These are phyloP conservation scores for Muscicapa adusta DNA, from an alignment of 2,113 vertebrate species.

Conservation along the genomic window DNA sequence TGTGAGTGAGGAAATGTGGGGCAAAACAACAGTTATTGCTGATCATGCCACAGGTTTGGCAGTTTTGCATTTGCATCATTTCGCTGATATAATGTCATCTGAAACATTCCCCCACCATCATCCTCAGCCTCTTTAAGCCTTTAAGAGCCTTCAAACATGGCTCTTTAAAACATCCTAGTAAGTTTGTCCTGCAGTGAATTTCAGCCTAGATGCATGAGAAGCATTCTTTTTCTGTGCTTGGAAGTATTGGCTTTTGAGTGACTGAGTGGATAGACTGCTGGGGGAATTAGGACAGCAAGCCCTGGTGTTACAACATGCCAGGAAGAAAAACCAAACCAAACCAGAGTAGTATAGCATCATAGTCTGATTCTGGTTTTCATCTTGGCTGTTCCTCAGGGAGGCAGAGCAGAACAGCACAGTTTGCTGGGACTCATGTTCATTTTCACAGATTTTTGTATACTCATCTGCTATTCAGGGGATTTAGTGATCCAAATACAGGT, in stretches of 20 bases:
- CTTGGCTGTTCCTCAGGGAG: neutral
- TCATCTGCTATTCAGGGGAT: neutral
- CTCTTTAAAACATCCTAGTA: neutral
- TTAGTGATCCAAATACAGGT: neutral
- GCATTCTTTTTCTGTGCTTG: neutral
- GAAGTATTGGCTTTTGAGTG: neutral
- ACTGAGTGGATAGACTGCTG: neutral
- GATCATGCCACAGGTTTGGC: neutral
- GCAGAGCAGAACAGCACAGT: neutral
- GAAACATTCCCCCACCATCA: neutral
- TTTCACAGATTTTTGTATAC: neutral
- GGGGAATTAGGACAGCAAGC: neutral
- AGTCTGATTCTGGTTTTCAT: conserved; percentile 33
- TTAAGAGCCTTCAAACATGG: neutral
- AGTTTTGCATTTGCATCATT: neutral
- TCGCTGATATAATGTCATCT: neutral
- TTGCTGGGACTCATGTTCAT: neutral
- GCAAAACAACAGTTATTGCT: neutral
- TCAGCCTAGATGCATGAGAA: neutral
- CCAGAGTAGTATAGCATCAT: neutral
- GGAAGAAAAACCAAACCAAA: neutral
- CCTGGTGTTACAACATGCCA: neutral
- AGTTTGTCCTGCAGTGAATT: neutral
- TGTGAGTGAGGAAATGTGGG: neutral
- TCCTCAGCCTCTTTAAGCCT: neutral